Evolutionary conservation across 1,140 invertebrate species (phyloP), one percentile per base, ranked within the genome.

Genomic region (Andrena cerasifolii): DNA sequence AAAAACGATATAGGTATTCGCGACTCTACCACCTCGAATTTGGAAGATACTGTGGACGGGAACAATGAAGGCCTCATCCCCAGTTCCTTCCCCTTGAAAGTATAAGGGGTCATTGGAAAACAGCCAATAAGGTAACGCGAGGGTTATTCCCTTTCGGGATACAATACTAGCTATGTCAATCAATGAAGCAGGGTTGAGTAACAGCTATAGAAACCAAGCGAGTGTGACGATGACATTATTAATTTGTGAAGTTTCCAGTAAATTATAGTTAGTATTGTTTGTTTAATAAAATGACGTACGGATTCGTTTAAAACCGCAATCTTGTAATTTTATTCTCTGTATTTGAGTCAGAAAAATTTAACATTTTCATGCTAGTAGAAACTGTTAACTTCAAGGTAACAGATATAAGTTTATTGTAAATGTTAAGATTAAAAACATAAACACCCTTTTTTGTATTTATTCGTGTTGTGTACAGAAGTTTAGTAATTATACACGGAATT

Each of bases 81-180:
- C 28, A 47, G 21, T 45, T 56, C 4, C n/a, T 66, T 43, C 16
- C 72, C 61, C 72, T 56, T 66, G 4, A 49, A 49, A 10, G 43
- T 65, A 66, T 2, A 45, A 47, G 28, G 62, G 51, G 21, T 75
- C 72, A 54, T 18, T 56, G 49, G 40, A 33, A 67, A 56, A 36
- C 24, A 36, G n/a, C 10, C 58, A 53, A 63, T 63, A 63, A 73
- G 59, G 58, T 63, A 53, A 62, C 49, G 2, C 51, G 62, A 56
- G 51, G 72, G 72, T 56, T 75, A 33, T 43, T 56, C 62, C 16
- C n/a, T 47, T 36, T 45, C 14, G 28, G 16, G 14, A 14, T 28
- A n/a, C 10, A 18, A 8, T 59, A 47, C 54, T 54, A 67, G 14
- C 26, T 2, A 31, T 31, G 62, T n/a, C 16, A 65, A 49, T 65